A percentile compares a stretch with the other conserved stretches of the same genome.
phyloP scores from a whole-genome alignment of 2,113 vertebrate species.

The Romanogobio albipinnatus region DNA sequence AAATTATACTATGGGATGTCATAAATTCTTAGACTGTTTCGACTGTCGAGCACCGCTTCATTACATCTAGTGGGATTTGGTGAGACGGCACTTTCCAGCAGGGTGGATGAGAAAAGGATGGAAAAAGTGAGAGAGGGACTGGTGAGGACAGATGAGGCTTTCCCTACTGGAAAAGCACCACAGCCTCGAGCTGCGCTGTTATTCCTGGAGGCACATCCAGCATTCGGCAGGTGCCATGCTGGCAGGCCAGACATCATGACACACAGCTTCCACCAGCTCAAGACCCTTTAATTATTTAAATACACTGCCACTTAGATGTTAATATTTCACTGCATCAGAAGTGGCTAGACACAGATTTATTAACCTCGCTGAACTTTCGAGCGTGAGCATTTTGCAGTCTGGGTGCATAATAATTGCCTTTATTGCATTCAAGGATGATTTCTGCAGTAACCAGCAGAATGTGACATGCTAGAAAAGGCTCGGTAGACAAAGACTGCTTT shows the following conservation, averaged over 20 bases:
- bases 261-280: conserved; percentile 4
- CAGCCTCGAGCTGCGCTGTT: neutral
- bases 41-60: conserved; percentile 44
- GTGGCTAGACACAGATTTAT: conserved; percentile 37
- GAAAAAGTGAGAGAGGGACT: conserved; percentile 62
- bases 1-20: conserved; percentile 37
- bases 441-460: neutral
- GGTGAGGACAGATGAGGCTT: conserved; percentile 16
- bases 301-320: conserved; percentile 32
- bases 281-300: conserved; percentile 31
- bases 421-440: conserved; percentile 10
- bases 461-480: conserved; percentile 7
- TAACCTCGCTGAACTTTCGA: conserved; percentile 14
- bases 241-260: conserved; percentile 17
- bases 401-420: conserved; percentile 38
- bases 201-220: conserved; percentile 6
- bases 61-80: conserved; percentile 59
- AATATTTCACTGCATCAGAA: conserved; percentile 50
- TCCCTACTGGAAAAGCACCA: conserved; percentile 44
- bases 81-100: conserved; percentile 64
- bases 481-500: conserved; percentile 29
- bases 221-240: conserved; percentile 43
- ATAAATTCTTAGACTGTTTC: conserved; percentile 49
- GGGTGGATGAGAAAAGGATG: conserved; percentile 56
- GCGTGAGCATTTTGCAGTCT: conserved; percentile 28